phyloP scores from a whole-genome alignment of 2,797 vertebrate species.

The Karalla daura region DNA sequence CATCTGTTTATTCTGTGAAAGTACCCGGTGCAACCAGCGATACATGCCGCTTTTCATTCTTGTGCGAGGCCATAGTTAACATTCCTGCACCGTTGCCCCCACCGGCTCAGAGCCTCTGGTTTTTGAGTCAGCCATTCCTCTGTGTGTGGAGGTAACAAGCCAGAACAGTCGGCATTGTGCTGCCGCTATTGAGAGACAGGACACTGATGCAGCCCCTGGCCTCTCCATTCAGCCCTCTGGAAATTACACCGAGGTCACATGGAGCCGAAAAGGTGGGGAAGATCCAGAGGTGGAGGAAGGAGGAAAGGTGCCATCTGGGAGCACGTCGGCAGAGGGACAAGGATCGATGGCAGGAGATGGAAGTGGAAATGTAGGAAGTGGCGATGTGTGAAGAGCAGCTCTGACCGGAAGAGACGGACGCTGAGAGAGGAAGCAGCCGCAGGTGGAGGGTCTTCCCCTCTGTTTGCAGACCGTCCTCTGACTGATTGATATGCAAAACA shows the following conservation, averaged over 20 bases:
- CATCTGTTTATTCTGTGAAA: slow-evolving; percentile 33
- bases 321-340: slow-evolving; percentile 36
- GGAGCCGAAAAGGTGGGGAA: slow-evolving; percentile 25
- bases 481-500: slow-evolving; percentile 75
- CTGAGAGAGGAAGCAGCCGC: slow-evolving; percentile 15
- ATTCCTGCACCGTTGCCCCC: slow-evolving; percentile 61
- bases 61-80: slow-evolving; percentile 53
- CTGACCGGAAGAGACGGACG: slow-evolving; percentile 43
- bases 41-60: slow-evolving; percentile 46
- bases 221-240: slow-evolving; percentile 73
- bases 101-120: slow-evolving; percentile 54
- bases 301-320: slow-evolving; percentile 19
- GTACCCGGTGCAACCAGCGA: not conserved
- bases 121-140: slow-evolving; percentile 79
- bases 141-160: slow-evolving; percentile 75
- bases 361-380: slow-evolving; percentile 19
- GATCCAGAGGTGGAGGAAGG: slow-evolving; percentile 21
- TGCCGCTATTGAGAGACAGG: slow-evolving; percentile 73
- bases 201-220: slow-evolving; percentile 55
- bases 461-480: slow-evolving; percentile 40
- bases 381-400: slow-evolving; percentile 3
- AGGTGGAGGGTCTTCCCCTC: slow-evolving; percentile 42
- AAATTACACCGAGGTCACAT: slow-evolving; percentile 64
- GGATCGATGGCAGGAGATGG: slow-evolving; percentile 37
- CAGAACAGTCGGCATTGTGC: slow-evolving; percentile 84